Percentiles rank a stretch among this genome's conserved stretches.
These are phyloP conservation scores for Coilia nasus DNA, from an alignment of 2,797 vertebrate genomes.

Conservation along the genomic window DNA sequence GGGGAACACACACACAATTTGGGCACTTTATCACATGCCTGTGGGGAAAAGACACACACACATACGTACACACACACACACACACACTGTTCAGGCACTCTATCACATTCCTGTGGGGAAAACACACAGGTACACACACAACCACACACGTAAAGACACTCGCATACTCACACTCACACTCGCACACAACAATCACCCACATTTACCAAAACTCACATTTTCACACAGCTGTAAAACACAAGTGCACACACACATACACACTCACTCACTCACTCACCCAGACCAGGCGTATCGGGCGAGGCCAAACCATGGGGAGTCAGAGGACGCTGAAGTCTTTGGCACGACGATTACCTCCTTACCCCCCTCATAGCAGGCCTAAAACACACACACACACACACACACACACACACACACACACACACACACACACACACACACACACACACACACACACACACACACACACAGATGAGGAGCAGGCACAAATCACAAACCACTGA, in stretches of 20 bases:
- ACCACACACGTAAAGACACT: not conserved
- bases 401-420: slow-evolving; percentile 6
- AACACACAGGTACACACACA: too few species aligned
- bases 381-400: slow-evolving; percentile 1
- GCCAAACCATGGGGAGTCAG: slow-evolving; percentile 97
- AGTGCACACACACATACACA: not conserved
- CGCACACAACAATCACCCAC: not conserved
- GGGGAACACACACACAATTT: not conserved
- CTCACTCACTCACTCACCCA: slow-evolving; percentile 81
- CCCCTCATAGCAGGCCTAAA: slow-evolving; percentile 92
- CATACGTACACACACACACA: too few species aligned
- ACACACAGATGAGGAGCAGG: slow-evolving; percentile 13
- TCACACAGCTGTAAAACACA: not conserved
- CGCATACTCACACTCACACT: not conserved
- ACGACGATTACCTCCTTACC: slow-evolving; percentile 97
- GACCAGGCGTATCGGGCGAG: slow-evolving; percentile 99
- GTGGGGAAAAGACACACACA: too few species aligned
- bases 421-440: not conserved
- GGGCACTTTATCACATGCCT: not conserved
- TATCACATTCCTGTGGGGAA: slow-evolving; percentile 70
- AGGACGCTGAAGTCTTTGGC: slow-evolving; percentile 97
- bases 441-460: not conserved
- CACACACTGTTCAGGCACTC: not conserved
- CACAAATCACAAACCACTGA: too few species aligned
- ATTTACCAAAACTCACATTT: not conserved